Evolutionary conservation across 2,113 vertebrate genomes (phyloP).

Genomic region (Leuciscus idus): DNA sequence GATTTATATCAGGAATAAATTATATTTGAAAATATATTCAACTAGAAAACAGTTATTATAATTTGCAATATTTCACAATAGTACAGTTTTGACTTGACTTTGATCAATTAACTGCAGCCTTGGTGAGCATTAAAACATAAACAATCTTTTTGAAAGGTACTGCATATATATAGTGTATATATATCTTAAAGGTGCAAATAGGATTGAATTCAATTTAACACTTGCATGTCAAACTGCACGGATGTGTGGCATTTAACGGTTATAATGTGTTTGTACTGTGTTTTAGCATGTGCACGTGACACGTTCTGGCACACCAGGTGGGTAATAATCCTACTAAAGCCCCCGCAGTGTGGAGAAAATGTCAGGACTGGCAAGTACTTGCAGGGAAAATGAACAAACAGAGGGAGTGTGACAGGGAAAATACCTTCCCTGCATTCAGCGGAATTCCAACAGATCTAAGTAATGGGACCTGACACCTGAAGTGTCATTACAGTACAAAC

Average conservation of each 20-base stretch:
- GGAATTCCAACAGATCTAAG: not conserved
- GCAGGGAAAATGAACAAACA: not conserved
- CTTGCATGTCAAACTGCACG: not conserved
- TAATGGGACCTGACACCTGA: not conserved
- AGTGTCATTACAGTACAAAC: not conserved
- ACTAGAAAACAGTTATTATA: not conserved
- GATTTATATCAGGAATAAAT: not conserved
- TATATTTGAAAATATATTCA: not conserved
- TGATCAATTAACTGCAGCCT: not conserved
- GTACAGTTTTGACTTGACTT: not conserved
- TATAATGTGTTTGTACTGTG: not conserved
- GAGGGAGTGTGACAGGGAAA: not conserved
- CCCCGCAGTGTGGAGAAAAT: not conserved
- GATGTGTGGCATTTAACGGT: not conserved
- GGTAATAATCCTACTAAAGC: not conserved
- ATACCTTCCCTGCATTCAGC: not conserved
- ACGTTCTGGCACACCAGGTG: not conserved
- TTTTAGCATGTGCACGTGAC: not conserved
- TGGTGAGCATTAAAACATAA: not conserved
- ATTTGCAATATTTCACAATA: not conserved
- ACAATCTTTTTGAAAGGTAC: no score
- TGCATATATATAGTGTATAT: no score
- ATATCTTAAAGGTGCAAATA: no score
- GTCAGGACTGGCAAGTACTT: slow-evolving; percentile 7
- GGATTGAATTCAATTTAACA: no score